phyloP scores from a whole-genome alignment of 2,888 invertebrate species.

The Sinhomidia bicolor region DNA sequence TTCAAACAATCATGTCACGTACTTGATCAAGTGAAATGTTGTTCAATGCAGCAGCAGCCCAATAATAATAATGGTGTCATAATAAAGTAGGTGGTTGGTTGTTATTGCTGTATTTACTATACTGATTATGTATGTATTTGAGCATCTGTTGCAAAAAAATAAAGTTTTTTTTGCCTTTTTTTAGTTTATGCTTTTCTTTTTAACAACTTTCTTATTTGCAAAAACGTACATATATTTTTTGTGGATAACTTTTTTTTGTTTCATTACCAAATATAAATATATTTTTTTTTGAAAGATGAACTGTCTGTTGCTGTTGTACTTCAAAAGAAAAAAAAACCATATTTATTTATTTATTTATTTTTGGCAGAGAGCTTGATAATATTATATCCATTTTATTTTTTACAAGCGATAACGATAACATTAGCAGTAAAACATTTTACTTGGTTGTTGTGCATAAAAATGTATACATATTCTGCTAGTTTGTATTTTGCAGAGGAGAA shows the following conservation, averaged over 20 bases:
- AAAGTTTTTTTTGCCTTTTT: neutral
- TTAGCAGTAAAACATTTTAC: conserved; percentile 12
- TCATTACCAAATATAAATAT: no score
- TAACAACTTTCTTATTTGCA: neutral
- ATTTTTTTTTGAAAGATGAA: no score
- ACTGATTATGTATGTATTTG: conserved; percentile 12
- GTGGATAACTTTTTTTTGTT: neutral
- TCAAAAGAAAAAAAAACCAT: no score
- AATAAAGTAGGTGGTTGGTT: conserved; percentile 5
- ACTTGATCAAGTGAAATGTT: conserved; percentile 40
- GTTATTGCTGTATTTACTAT: no score
- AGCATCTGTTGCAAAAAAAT: conserved; percentile 55
- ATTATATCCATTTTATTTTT: neutral
- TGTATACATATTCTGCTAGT: neutral
- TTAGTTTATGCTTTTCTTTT: neutral
- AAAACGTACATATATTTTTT: neutral
- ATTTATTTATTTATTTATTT: no score
- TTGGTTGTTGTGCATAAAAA: neutral
- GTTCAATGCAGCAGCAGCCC: conserved; percentile 44
- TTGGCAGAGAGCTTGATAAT: no score
- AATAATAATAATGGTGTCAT: conserved; percentile 5
- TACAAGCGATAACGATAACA: neutral
- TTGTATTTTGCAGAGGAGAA: no score
- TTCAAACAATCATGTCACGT: conserved; percentile 60
- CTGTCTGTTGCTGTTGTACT: no score